phyloP scores from a whole-genome alignment of 1,140 invertebrate genomes.

The Pseudoatta argentina region DNA sequence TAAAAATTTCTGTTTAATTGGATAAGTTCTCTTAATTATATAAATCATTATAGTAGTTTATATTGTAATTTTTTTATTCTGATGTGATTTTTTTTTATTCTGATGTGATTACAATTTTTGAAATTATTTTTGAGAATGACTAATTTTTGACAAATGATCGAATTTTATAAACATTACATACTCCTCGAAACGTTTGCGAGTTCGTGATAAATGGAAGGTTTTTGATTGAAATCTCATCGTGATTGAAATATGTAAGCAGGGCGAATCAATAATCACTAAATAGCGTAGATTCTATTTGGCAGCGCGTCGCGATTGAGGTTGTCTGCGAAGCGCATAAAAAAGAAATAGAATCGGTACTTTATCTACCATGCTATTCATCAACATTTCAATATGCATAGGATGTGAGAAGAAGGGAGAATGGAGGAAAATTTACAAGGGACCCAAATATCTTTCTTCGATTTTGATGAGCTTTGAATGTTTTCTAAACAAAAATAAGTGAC shows the following conservation, averaged over 20 bases:
- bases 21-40: background rate
- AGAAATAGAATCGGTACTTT: constrained; percentile 66
- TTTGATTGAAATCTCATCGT: constrained; percentile 18
- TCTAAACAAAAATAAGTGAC: too few species aligned
- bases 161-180: background rate
- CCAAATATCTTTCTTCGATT: too few species aligned
- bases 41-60: background rate
- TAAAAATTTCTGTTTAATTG: constrained; percentile 16
- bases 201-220: constrained; percentile 31
- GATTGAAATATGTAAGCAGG: constrained; percentile 52
- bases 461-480: too few species aligned
- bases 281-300: constrained; percentile 51
- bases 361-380: constrained; percentile 72
- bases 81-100: background rate
- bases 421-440: constrained; percentile 4
- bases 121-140: constrained; percentile 12
- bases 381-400: constrained; percentile 66
- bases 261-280: constrained; percentile 51
- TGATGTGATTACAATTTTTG: background rate
- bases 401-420: constrained; percentile 60
- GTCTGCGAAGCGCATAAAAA: constrained; percentile 67
- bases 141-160: background rate
- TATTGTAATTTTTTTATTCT: background rate
- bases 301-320: constrained; percentile 58
- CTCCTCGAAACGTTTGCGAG: constrained; percentile 23